Percentiles rank a stretch among this genome's conserved stretches.
Conservation (phyloP, 2,113 vertebrate species). For the Talpa occidentalis region DNA sequence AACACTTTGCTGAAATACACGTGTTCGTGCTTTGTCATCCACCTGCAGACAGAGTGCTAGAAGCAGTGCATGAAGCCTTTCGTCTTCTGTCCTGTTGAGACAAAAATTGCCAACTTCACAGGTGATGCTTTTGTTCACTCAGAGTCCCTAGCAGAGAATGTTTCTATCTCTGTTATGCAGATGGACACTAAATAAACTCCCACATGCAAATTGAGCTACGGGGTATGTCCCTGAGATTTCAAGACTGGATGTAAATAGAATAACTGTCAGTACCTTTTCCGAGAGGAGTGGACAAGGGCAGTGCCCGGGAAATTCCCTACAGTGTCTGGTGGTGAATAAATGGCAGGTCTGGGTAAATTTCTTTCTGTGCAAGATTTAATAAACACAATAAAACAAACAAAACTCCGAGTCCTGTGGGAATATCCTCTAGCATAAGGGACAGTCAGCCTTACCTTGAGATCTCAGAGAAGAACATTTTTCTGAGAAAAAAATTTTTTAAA, state of each 20-base stretch:
- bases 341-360: background rate
- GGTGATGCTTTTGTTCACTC: slow-evolving; percentile 8
- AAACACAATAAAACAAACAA: background rate
- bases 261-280: background rate
- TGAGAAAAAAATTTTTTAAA: background rate
- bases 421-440: background rate
- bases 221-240: background rate
- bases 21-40: background rate
- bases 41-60: background rate
- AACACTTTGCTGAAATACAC: background rate
- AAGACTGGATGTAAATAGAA: background rate
- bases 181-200: background rate
- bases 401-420: background rate
- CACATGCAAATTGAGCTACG: background rate
- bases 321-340: background rate
- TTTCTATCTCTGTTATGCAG: background rate
- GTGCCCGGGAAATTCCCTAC: background rate
- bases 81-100: background rate
- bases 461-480: background rate
- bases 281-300: background rate
- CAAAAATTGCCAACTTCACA: background rate
- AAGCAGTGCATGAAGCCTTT: background rate
- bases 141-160: background rate
- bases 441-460: background rate
- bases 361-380: background rate